These are phyloP conservation scores for silkworm (Bombyx mori) DNA, from an alignment of 1,140 invertebrate genomes.

Conservation along the genomic window DNA sequence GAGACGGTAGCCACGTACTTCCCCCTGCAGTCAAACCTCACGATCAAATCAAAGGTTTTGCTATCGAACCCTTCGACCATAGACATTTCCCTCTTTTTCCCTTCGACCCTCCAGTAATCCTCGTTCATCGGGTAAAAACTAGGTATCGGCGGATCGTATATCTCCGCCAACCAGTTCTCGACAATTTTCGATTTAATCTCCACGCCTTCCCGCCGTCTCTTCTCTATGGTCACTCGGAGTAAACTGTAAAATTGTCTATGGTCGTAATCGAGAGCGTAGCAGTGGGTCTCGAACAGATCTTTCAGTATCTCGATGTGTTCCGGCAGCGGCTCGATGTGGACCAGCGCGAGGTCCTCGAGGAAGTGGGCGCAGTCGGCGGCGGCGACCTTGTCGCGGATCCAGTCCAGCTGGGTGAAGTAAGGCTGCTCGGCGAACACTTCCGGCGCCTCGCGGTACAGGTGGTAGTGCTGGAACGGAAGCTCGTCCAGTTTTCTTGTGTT, in stretches of 20 bases:
- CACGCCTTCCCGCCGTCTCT: constrained; percentile 39
- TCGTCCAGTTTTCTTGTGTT: constrained; percentile 88
- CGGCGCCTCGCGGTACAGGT: constrained; percentile 52
- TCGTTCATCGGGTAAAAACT: constrained; percentile 68
- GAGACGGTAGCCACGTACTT: constrained; percentile 82
- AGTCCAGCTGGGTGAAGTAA: constrained; percentile 77
- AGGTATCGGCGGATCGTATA: constrained; percentile 67
- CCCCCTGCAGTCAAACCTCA: constrained; percentile 71
- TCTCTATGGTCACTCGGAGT: constrained; percentile 73
- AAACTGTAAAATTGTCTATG: constrained; percentile 83
- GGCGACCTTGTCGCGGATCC: constrained; percentile 83
- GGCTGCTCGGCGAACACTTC: constrained; percentile 50
- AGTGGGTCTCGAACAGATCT: constrained; percentile 76
- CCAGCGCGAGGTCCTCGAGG: constrained; percentile 76
- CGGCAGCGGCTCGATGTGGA: constrained; percentile 58
- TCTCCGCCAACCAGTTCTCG: constrained; percentile 52
- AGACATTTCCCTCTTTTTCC: constrained; percentile 43
- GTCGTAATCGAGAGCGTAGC: constrained; percentile 80
- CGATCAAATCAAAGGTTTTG: constrained; percentile 70
- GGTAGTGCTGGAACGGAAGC: constrained; percentile 80
- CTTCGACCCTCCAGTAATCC: constrained; percentile 49
- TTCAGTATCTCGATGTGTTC: constrained; percentile 75
- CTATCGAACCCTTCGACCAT: constrained; percentile 55
- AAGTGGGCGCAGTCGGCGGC: constrained; percentile 77
- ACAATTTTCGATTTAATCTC: constrained; percentile 49